Evolutionary conservation across 2,797 vertebrate species (phyloP).

Genomic region (Acrossocheilus wenchowensis): DNA sequence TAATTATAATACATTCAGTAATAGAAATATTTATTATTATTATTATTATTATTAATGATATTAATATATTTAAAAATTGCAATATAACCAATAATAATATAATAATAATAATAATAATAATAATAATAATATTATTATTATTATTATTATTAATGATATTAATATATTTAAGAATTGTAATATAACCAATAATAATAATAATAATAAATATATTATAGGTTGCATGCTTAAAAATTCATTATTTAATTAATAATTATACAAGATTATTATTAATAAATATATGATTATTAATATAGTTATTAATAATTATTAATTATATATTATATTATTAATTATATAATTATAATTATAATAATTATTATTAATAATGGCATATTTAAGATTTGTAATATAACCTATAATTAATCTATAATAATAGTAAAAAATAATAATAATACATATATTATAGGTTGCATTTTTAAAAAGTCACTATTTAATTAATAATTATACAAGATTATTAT

Average conservation of each 20-base stretch:
- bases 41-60: neutral
- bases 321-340: neutral
- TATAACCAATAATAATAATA: neutral
- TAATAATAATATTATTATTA: no score
- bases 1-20: neutral
- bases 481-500: no score
- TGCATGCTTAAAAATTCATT: neutral
- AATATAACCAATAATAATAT: neutral
- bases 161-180: no score
- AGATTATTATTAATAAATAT: neutral
- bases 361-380: neutral
- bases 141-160: no score
- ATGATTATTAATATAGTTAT: neutral
- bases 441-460: no score
- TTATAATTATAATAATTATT: neutral
- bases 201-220: neutral
- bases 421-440: neutral
- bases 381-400: neutral
- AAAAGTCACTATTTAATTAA: no score
- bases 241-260: neutral
- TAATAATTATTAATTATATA: neutral
- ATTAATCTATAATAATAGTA: neutral
- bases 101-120: no score
- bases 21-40: neutral
- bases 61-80: no score